Evolutionary conservation across 2,113 vertebrate species (phyloP).

Genomic region (Ochotona curzoniae): DNA sequence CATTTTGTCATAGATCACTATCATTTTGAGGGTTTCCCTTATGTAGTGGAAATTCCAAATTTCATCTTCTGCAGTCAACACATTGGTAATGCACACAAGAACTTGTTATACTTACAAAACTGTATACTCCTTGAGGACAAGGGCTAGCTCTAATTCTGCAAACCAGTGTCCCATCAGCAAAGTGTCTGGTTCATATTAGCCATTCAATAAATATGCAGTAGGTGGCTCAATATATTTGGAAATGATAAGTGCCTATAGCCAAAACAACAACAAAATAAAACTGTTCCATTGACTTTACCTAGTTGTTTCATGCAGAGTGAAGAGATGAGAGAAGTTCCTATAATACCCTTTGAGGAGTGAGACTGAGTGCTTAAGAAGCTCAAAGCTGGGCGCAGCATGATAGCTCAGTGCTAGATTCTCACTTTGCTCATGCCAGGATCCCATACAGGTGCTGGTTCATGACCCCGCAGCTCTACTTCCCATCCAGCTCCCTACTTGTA

Average conservation of each 20-base stretch:
- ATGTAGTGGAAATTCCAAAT: neutral
- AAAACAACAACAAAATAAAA: neutral
- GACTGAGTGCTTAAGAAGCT: conserved; percentile 13
- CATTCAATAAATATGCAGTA: neutral
- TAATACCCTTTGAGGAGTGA: neutral
- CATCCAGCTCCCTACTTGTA: too few relatives aligned
- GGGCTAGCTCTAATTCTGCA: neutral
- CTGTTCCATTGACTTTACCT: conserved; percentile 24
- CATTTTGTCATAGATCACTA: conserved; percentile 9
- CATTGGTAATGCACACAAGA: neutral
- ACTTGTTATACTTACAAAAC: conserved; percentile 14
- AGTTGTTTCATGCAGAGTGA: neutral
- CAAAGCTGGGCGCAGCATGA: neutral
- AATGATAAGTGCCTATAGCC: neutral
- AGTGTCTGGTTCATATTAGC: neutral
- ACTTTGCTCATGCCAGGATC: too few relatives aligned
- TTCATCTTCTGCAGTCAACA: neutral
- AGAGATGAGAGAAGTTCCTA: neutral
- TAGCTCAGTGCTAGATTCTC: too few relatives aligned
- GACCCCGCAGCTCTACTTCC: too few relatives aligned
- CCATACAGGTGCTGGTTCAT: too few relatives aligned
- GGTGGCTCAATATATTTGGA: neutral
- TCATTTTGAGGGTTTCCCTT: neutral
- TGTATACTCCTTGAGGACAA: neutral
- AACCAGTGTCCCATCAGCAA: neutral